A percentile compares a stretch with the other conserved stretches of the same genome.
Conservation (phyloP, 2,888 invertebrate species). For the Notocelia uddmanniana region DNA sequence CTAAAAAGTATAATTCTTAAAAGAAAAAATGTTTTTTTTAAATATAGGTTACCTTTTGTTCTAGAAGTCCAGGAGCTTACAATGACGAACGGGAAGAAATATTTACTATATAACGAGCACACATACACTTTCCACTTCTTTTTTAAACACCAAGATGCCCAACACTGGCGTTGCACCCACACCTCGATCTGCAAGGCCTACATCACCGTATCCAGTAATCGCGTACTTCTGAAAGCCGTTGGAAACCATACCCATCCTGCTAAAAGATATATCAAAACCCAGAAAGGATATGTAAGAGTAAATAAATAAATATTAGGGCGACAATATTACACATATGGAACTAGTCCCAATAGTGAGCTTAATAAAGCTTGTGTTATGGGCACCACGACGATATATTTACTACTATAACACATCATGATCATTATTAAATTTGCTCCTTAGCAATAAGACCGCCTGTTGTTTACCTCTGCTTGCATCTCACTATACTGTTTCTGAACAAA, state of each 20-base stretch:
- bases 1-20: neutral
- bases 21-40: too few relatives aligned
- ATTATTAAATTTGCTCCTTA: too few relatives aligned
- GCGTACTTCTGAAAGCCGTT: constrained; percentile 4
- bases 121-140: constrained; percentile 45
- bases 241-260: constrained; percentile 33
- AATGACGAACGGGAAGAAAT: constrained; percentile 52
- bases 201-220: constrained; percentile 13
- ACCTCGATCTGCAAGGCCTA: constrained; percentile 39
- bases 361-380: too few relatives aligned
- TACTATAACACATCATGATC: too few relatives aligned
- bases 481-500: too few relatives aligned
- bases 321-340: too few relatives aligned
- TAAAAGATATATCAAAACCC: constrained; percentile 9
- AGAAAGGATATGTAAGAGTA: constrained; percentile 14
- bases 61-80: constrained; percentile 49
- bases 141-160: constrained; percentile 26
- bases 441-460: too few relatives aligned
- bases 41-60: constrained; percentile 17
- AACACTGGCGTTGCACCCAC: constrained; percentile 36
- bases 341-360: too few relatives aligned
- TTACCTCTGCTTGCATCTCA: too few relatives aligned
- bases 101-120: constrained; percentile 49
- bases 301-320: too few relatives aligned
- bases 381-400: too few relatives aligned